Percentiles rank a stretch among this genome's conserved stretches.
These are phyloP conservation scores for Anguilla pacifica DNA, from an alignment of 2,797 vertebrate genomes.

Conservation along the genomic window DNA sequence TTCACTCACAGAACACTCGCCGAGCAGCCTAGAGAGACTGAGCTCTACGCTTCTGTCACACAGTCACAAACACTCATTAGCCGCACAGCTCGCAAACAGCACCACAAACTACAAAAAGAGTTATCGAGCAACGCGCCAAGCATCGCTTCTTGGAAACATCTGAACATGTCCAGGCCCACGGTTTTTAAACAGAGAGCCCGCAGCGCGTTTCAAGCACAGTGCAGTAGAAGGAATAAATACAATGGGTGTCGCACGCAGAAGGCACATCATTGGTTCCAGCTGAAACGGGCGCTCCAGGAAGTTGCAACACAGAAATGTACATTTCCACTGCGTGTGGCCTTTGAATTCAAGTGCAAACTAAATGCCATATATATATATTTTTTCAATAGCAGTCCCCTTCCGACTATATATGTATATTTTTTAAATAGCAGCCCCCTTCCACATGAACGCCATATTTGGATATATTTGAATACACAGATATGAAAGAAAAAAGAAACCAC, in stretches of 20 bases:
- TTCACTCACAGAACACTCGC: neutral
- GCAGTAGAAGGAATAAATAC: neutral
- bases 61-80: neutral
- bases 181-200: neutral
- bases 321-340: neutral
- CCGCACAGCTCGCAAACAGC: neutral
- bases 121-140: neutral
- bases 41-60: neutral
- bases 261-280: constrained; percentile 1
- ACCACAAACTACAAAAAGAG: neutral
- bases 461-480: neutral
- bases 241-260: neutral
- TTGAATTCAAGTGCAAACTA: neutral
- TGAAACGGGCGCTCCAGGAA: neutral
- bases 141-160: neutral
- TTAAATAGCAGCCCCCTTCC: neutral
- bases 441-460: neutral
- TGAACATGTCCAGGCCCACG: neutral
- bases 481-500: neutral
- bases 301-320: neutral
- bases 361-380: neutral
- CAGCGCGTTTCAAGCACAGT: neutral
- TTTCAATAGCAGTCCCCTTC: neutral
- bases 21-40: neutral
- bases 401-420: neutral